Evolutionary conservation across 2,888 invertebrate genomes (phyloP).

Genomic region (Biston betularia): DNA sequence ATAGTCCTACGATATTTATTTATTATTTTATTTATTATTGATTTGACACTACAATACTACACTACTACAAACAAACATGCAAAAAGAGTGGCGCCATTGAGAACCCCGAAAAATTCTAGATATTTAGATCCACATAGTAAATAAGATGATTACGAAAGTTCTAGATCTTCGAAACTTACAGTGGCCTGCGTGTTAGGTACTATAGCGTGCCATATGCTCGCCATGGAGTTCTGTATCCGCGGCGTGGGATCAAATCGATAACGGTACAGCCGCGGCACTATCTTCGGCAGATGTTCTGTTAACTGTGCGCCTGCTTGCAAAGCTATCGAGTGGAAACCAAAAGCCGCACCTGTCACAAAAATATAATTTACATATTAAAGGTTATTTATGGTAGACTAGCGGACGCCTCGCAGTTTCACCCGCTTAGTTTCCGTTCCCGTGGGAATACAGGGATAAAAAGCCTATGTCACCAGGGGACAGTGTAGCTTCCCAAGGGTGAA

Average conservation of each 20-base stretch:
- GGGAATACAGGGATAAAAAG: too few relatives aligned
- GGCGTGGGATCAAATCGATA: constrained; percentile 97
- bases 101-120: not conserved
- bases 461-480: too few relatives aligned
- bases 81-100: too few relatives aligned
- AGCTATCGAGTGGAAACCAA: constrained; percentile 96
- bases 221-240: constrained; percentile 96
- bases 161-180: constrained; percentile 76
- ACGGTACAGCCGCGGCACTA: constrained; percentile 94
- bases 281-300: constrained; percentile 92
- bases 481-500: too few relatives aligned
- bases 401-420: too few relatives aligned
- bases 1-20: too few relatives aligned
- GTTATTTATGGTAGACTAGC: not conserved
- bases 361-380: not conserved
- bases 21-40: too few relatives aligned
- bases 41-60: too few relatives aligned
- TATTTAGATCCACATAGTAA: not conserved
- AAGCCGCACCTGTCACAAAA: constrained; percentile 91
- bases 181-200: constrained; percentile 94
- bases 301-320: constrained; percentile 94
- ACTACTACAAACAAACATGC: too few relatives aligned
- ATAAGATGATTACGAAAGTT: not conserved
- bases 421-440: too few relatives aligned
- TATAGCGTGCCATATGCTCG: constrained; percentile 96